These are phyloP conservation scores for Eupithecia tripunctaria DNA, from an alignment of 2,888 invertebrate species.

Conservation along the genomic window DNA sequence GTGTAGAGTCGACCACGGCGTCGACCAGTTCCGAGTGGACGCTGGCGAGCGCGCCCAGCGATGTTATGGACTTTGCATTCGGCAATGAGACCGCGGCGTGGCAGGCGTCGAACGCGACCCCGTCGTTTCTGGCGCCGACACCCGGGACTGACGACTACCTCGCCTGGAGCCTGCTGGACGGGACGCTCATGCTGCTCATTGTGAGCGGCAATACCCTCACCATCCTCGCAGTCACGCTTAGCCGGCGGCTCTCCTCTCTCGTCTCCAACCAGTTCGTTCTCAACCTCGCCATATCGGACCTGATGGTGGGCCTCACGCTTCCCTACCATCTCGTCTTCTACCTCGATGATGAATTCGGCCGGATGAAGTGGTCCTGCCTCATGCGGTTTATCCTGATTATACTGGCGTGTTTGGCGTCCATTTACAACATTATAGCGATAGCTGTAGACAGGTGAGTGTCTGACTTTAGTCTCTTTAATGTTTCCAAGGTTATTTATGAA, in stretches of 20 bases:
- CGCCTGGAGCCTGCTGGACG: conserved; percentile 88
- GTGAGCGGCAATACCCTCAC: conserved; percentile 90
- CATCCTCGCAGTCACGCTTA: conserved; percentile 88
- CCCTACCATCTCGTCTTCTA: conserved; percentile 92
- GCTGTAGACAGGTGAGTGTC: conserved; percentile 87
- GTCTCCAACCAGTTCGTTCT: conserved; percentile 92
- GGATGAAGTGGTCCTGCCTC: conserved; percentile 86
- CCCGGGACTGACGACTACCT: conserved; percentile 72
- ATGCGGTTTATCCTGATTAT: conserved; percentile 89
- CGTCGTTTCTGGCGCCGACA: conserved; percentile 42
- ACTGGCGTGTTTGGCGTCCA: conserved; percentile 91
- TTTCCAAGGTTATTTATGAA: neutral
- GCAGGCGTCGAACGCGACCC: conserved; percentile 65
- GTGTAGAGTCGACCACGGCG: conserved; percentile 75
- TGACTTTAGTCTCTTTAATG: conserved; percentile 24
- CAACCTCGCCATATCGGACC: conserved; percentile 91
- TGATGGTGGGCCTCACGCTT: conserved; percentile 90
- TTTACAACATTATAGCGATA: conserved; percentile 91
- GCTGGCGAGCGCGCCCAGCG: conserved; percentile 80
- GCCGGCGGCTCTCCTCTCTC: conserved; percentile 87
- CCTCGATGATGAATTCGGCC: conserved; percentile 85
- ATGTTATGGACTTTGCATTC: conserved; percentile 81
- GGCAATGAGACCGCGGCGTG: conserved; percentile 72
- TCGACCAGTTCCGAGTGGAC: conserved; percentile 74
- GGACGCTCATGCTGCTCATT: conserved; percentile 86